Conservation (phyloP, 2,113 vertebrate genomes). For the Syngnathus floridae region DNA sequence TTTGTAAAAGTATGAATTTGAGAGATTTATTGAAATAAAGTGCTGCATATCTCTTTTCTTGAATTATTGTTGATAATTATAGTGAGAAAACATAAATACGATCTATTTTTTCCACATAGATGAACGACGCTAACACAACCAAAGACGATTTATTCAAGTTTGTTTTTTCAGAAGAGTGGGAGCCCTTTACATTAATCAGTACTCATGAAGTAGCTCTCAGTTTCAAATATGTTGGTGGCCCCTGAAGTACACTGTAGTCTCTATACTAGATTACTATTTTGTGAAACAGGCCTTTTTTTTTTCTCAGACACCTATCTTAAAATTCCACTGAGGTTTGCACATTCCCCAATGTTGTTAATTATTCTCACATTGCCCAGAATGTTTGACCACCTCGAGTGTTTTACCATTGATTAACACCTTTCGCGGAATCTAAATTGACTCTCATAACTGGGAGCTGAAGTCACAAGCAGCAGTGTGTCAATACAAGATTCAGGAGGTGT, state of each 20-base stretch:
- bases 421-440: constrained; percentile 27
- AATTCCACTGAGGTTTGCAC: constrained; percentile 39
- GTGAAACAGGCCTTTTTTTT: constrained; percentile 55
- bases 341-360: constrained; percentile 62
- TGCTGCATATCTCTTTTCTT: no score
- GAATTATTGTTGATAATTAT: no score
- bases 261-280: neutral
- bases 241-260: neutral
- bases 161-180: no score
- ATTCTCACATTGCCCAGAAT: constrained; percentile 54
- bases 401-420: constrained; percentile 69
- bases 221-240: neutral
- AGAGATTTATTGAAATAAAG: no score
- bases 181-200: neutral
- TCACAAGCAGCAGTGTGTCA: neutral
- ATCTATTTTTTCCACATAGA: no score
- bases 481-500: neutral
- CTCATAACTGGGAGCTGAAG: constrained; percentile 9
- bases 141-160: no score
- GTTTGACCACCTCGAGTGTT: constrained; percentile 49
- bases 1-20: no score
- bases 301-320: constrained; percentile 40
- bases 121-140: no score
- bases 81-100: no score
- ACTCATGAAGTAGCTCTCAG: neutral